Evolutionary conservation across 2,888 invertebrate species (phyloP).

Genomic region (Ochlodes sylvanus): DNA sequence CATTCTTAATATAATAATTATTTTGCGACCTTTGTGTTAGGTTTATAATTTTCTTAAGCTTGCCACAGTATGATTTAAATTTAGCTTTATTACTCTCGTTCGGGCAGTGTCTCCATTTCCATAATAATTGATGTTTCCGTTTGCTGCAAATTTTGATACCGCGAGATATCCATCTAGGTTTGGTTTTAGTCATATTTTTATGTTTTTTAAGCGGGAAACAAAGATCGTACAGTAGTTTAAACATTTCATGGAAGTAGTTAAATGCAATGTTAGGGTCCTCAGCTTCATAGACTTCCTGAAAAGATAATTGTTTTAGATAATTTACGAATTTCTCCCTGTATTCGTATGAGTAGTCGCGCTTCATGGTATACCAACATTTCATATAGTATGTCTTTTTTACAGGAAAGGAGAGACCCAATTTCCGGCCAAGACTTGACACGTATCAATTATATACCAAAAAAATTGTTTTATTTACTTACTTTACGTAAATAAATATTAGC

Average conservation of each 20-base stretch:
- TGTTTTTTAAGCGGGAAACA: conserved; percentile 25
- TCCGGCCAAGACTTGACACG: no score
- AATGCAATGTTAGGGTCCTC: conserved; percentile 20
- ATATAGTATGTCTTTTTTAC: background rate
- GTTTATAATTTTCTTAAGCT: conserved; percentile 23
- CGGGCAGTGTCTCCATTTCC: conserved; percentile 26
- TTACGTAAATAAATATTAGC: no score
- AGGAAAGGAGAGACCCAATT: background rate
- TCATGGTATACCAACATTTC: background rate
- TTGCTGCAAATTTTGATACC: conserved; percentile 35
- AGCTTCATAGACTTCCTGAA: conserved; percentile 19
- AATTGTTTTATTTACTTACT: no score
- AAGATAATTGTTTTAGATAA: conserved; percentile 13
- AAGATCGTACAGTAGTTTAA: conserved; percentile 16
- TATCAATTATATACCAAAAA: no score
- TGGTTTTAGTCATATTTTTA: conserved; percentile 6
- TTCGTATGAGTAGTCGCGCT: background rate
- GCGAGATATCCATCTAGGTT: conserved; percentile 29
- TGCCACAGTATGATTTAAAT: conserved; percentile 12
- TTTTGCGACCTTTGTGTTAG: conserved; percentile 33
- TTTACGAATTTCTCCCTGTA: conserved; percentile 7
- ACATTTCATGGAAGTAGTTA: conserved; percentile 12
- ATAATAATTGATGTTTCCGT: conserved; percentile 24
- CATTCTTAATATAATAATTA: conserved; percentile 19
- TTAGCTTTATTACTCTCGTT: conserved; percentile 15